Conservation (phyloP, 2,797 vertebrate genomes). For the Anguilla anguilla region DNA sequence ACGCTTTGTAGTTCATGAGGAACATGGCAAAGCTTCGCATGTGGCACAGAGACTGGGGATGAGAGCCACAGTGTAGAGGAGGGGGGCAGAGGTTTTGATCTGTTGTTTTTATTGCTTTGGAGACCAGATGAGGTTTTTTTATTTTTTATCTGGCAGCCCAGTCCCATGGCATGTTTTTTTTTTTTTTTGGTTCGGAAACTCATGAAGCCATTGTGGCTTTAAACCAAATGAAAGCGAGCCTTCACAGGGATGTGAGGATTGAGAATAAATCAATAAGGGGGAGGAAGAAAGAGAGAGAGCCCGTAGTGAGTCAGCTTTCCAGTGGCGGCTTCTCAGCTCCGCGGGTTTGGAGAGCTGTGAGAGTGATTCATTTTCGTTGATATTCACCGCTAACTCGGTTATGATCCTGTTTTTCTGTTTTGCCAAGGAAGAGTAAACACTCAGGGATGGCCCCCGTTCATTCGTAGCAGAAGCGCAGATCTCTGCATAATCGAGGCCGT, state of each 20-base stretch:
- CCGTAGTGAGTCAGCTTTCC: slow-evolving; percentile 65
- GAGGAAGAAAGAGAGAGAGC: slow-evolving; percentile 34
- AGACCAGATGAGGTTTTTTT: neutral
- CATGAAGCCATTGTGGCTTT: slow-evolving; percentile 52
- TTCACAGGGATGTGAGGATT: slow-evolving; percentile 51
- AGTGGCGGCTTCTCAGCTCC: slow-evolving; percentile 51
- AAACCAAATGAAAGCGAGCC: slow-evolving; percentile 34
- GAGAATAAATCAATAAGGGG: slow-evolving; percentile 62
- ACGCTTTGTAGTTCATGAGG: neutral
- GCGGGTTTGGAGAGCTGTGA: slow-evolving; percentile 55
- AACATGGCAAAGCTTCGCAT: neutral
- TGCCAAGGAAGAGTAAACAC: slow-evolving; percentile 47
- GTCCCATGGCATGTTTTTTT: slow-evolving; percentile 24
- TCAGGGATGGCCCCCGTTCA: slow-evolving; percentile 55
- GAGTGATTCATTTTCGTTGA: slow-evolving; percentile 59
- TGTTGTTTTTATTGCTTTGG: neutral
- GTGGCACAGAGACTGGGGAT: neutral
- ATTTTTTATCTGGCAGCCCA: slow-evolving; percentile 16
- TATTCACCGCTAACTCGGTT: slow-evolving; percentile 57
- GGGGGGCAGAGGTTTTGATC: neutral
- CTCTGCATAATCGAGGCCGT: slow-evolving; percentile 67
- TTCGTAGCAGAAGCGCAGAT: slow-evolving; percentile 67
- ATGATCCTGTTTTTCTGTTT: slow-evolving; percentile 36
- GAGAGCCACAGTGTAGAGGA: neutral
- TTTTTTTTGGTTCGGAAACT: slow-evolving; percentile 51